These are phyloP conservation scores for Alauda arvensis DNA, from an alignment of 2,797 vertebrate species.

Conservation along the genomic window DNA sequence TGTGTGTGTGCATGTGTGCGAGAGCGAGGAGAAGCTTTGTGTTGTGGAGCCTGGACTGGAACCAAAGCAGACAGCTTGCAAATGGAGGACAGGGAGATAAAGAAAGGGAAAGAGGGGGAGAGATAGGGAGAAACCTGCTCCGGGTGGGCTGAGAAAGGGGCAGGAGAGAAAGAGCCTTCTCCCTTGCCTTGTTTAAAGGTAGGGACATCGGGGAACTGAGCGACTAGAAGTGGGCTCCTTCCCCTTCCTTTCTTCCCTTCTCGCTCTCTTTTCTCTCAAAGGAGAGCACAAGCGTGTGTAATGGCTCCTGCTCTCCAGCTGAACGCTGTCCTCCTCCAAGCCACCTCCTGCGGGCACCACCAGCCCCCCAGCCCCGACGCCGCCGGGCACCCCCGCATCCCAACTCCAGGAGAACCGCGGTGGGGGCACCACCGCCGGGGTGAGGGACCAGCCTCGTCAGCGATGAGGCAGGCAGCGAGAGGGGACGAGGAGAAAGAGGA, in stretches of 20 bases:
- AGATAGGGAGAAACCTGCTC: conserved; percentile 21
- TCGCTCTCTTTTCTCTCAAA: conserved; percentile 53
- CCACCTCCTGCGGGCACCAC: conserved; percentile 63
- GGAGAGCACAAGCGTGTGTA: conserved; percentile 81
- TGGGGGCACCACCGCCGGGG: conserved; percentile 57
- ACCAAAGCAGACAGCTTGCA: conserved; percentile 90
- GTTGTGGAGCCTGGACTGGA: conserved; percentile 84
- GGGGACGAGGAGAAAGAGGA: conserved; percentile 41
- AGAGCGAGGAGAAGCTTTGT: conserved; percentile 76
- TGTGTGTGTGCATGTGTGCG: conserved; percentile 60
- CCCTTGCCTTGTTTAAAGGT: conserved; percentile 59
- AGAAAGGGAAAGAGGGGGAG: conserved; percentile 73
- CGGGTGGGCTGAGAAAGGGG: conserved; percentile 25
- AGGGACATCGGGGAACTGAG: conserved; percentile 65
- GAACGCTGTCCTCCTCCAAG: conserved; percentile 79
- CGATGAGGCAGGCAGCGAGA: conserved; percentile 35
- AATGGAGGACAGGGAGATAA: conserved; percentile 91
- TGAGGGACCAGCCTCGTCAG: conserved; percentile 65
- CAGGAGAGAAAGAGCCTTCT: conserved; percentile 62
- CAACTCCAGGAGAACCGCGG: conserved; percentile 65
- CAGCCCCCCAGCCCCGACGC: conserved; percentile 53
- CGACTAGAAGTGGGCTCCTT: conserved; percentile 66
- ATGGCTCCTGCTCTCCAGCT: conserved; percentile 89
- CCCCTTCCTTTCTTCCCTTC: conserved; percentile 62
- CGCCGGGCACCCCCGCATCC: conserved; percentile 71